Percentiles rank a stretch among this genome's conserved stretches.
phyloP scores from a whole-genome alignment of 2,888 invertebrate species.

The Ethmia dodecea region DNA sequence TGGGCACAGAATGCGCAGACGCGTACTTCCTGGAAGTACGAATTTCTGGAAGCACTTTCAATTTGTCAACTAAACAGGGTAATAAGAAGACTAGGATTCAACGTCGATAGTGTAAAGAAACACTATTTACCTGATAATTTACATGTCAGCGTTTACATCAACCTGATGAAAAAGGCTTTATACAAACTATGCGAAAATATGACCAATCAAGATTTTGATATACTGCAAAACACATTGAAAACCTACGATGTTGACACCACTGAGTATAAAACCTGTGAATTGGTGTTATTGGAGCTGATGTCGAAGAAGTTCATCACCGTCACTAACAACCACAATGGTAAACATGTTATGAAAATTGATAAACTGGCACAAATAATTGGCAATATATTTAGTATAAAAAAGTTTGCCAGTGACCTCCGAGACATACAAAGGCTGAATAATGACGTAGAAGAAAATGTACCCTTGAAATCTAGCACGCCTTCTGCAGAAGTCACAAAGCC shows the following conservation, averaged over 20 bases:
- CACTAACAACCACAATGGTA: constrained; percentile 2
- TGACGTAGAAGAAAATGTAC: too few species aligned
- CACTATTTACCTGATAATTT: constrained; percentile 43
- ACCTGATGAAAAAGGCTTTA: constrained; percentile 53
- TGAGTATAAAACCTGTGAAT: constrained; percentile 52
- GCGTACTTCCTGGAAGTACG: constrained; percentile 49
- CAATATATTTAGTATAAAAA: constrained; percentile 37
- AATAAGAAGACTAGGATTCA: constrained; percentile 54
- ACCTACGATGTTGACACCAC: constrained; percentile 44
- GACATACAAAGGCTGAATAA: constrained; percentile 41
- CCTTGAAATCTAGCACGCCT: too few species aligned
- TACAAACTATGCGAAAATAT: constrained; percentile 61
- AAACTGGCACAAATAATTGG: constrained; percentile 47
- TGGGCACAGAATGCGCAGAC: constrained; percentile 53
- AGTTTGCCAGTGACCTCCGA: constrained; percentile 36
- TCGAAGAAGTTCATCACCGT: constrained; percentile 47
- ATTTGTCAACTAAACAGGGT: constrained; percentile 52
- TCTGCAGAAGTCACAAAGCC: too few species aligned
- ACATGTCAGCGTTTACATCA: constrained; percentile 35
- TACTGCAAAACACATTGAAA: constrained; percentile 45
- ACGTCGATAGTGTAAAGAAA: constrained; percentile 37
- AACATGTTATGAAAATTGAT: constrained; percentile 21
- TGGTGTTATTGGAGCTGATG: constrained; percentile 55
- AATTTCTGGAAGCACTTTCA: constrained; percentile 60
- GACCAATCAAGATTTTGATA: constrained; percentile 36